phyloP scores from a whole-genome alignment of 2,888 invertebrate species.

The Acanthoscelides obtectus region DNA sequence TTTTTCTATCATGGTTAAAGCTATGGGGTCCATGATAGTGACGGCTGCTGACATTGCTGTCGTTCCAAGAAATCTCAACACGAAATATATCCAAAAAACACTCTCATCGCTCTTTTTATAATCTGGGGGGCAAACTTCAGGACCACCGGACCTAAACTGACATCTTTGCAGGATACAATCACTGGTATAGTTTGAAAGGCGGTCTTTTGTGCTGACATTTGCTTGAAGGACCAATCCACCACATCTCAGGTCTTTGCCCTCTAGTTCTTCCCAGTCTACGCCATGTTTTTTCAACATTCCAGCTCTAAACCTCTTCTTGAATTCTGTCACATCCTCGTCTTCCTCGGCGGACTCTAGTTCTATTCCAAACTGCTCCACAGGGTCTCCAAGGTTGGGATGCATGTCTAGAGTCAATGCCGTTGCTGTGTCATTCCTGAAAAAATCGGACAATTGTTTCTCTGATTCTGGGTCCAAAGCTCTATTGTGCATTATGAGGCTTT shows the following conservation, averaged over 20 bases:
- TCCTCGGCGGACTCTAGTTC: slow-evolving; percentile 70
- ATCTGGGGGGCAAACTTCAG: slow-evolving; percentile 74
- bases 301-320: slow-evolving; percentile 66
- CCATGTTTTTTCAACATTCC: slow-evolving; percentile 60
- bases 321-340: slow-evolving; percentile 69
- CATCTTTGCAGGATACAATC: slow-evolving; percentile 76
- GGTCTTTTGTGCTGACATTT: slow-evolving; percentile 59
- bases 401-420: slow-evolving; percentile 51
- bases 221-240: slow-evolving; percentile 67
- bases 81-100: slow-evolving; percentile 80
- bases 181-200: slow-evolving; percentile 58
- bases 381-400: slow-evolving; percentile 70
- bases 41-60: slow-evolving; percentile 81
- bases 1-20: slow-evolving; percentile 78
- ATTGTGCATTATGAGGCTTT: no score
- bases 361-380: slow-evolving; percentile 70
- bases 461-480: no score
- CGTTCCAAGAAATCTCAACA: slow-evolving; percentile 72
- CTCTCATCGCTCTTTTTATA: slow-evolving; percentile 72
- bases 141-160: slow-evolving; percentile 68
- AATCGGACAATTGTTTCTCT: no score
- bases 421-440: slow-evolving; percentile 31
- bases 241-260: slow-evolving; percentile 69
- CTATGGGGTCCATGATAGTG: slow-evolving; percentile 84
- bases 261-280: slow-evolving; percentile 69